Evolutionary conservation across 1,140 invertebrate species (phyloP).

Genomic region (Sesamia nonagrioides): DNA sequence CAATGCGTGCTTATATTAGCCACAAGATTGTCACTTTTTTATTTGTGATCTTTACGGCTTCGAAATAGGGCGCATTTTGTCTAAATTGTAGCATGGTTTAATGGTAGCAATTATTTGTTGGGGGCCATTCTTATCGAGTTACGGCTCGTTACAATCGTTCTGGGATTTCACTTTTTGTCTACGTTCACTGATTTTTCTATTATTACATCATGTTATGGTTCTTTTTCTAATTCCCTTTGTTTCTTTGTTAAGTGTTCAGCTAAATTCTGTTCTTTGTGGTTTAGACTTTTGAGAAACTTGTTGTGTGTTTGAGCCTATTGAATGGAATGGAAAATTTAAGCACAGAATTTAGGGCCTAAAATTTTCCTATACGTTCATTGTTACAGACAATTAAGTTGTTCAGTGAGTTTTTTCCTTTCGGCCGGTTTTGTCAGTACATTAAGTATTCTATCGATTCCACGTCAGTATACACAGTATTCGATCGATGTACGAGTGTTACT

Average conservation of each 20-base stretch:
- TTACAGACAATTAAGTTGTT: background rate
- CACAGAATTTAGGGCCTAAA: background rate
- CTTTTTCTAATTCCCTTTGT: constrained; percentile 40
- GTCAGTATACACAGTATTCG: background rate
- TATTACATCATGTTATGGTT: constrained; percentile 46
- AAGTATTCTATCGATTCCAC: constrained; percentile 39
- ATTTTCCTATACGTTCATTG: constrained; percentile 2
- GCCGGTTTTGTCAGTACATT: constrained; percentile 14
- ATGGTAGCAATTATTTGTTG: constrained; percentile 9
- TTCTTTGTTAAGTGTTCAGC: constrained; percentile 44
- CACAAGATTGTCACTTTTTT: background rate
- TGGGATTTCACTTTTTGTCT: constrained; percentile 44
- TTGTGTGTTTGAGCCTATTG: background rate
- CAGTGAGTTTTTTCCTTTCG: background rate
- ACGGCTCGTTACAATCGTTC: constrained; percentile 53
- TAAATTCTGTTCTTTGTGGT: constrained; percentile 16
- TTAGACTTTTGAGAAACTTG: background rate
- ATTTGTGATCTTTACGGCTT: background rate
- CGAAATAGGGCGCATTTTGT: constrained; percentile 3
- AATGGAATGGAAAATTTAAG: background rate
- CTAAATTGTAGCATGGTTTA: background rate
- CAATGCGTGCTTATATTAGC: constrained; percentile 11
- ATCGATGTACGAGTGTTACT: constrained; percentile 12
- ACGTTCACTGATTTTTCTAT: constrained; percentile 50
- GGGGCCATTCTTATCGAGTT: constrained; percentile 55